Base-by-base conservation (phyloP, 2,113 vertebrate genomes). In the Trematocara variabile region DNA sequence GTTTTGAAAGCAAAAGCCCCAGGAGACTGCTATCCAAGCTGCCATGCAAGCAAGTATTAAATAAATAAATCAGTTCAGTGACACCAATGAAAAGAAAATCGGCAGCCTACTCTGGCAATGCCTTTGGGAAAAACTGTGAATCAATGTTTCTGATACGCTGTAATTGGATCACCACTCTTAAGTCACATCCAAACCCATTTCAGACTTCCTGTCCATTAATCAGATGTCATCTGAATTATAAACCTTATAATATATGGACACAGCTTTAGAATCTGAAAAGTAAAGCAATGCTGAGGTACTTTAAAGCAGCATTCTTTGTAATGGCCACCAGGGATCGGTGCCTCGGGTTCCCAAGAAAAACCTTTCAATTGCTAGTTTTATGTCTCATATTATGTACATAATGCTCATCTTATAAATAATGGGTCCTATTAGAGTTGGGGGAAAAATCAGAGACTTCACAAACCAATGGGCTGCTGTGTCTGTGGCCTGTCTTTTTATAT, bases 21-120 rank as follows among this genome's bases (percentile, higher is more conserved):
- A 53, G 52, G 81, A 89, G 79, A 52, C 11, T 7, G 65, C 20
- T 75, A 84, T 75, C 83, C 80, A 79, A 81, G 83, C 54, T 70
- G 84, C 80, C 9, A 11, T 79, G 84, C 81, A 79, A 78, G 79
- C 87, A 79, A 88, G 65, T 88, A 92, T 91, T 88, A 90, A 91
- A 85, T 88, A 86, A 92, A 92, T 88, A 84, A 93, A 92, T 92
- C 88, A 89, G 77, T 54, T n/a, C 37, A 18, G 77, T 88, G 87
- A 92, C 86, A 85, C 53, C 73, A 75, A 91, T 54, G 77, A 46
- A 3, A 77, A 80, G 84, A 87, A 84, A 78, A 87, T 86, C 60
- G 60, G 65, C 30, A 5, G 79, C 79, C 48, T 77, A 68, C 5
- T 52, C 44, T 8, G 46, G 54, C 56, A 77, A 84, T 80, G 87